Evolutionary conservation across 2,888 invertebrate genomes (phyloP).

Genomic region (Thymelicus acteon): DNA sequence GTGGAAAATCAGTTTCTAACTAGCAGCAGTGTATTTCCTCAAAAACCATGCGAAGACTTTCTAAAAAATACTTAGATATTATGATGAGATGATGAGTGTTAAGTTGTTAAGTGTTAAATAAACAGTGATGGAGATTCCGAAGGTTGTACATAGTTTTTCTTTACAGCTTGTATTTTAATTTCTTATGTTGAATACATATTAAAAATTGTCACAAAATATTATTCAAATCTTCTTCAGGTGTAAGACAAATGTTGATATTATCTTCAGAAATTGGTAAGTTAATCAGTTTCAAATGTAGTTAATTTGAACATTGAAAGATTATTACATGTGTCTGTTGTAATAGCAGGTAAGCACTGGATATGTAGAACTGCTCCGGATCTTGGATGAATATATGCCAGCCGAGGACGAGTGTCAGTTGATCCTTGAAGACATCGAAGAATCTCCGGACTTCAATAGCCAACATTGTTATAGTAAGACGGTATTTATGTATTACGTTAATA

Average conservation of each 20-base stretch:
- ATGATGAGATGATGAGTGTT: slow-evolving; percentile 54
- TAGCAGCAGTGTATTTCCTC: slow-evolving; percentile 52
- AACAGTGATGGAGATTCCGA: slow-evolving; percentile 64
- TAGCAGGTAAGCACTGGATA: slow-evolving; percentile 64
- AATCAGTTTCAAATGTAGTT: slow-evolving; percentile 58
- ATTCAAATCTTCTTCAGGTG: slow-evolving; percentile 65
- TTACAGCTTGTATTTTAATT: slow-evolving; percentile 76
- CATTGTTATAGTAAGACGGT: slow-evolving; percentile 82
- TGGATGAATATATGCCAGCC: neutral
- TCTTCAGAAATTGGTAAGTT: slow-evolving; percentile 67
- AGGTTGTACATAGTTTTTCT: slow-evolving; percentile 79
- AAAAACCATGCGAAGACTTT: slow-evolving; percentile 59
- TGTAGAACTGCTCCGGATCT: neutral
- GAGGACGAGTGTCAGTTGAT: slow-evolving; percentile 1
- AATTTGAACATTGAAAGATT: slow-evolving; percentile 50
- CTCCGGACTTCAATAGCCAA: slow-evolving; percentile 51
- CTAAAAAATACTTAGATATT: slow-evolving; percentile 43
- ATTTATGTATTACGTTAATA: slow-evolving; percentile 80
- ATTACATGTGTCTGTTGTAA: slow-evolving; percentile 54
- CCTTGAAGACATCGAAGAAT: slow-evolving; percentile 1
- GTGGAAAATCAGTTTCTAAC: slow-evolving; percentile 69
- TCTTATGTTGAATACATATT: slow-evolving; percentile 72
- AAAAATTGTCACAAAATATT: slow-evolving; percentile 49
- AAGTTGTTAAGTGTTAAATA: slow-evolving; percentile 72
- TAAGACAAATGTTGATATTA: slow-evolving; percentile 43